phyloP scores from a whole-genome alignment of 1,140 invertebrate genomes.

The Nephila pilipes region DNA sequence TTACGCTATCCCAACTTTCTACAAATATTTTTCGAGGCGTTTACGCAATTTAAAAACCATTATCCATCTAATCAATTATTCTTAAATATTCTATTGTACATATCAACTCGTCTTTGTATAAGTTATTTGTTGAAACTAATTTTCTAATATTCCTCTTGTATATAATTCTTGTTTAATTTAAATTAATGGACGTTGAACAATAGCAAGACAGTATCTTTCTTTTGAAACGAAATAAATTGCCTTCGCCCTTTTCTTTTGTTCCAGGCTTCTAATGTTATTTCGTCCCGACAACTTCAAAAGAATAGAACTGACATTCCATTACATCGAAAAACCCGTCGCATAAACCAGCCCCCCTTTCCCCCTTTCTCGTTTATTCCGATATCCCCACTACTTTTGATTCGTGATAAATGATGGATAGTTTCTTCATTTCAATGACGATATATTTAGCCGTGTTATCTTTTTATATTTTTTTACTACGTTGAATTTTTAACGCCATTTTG shows the following conservation, averaged over 20 bases:
- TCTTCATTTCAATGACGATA: constrained; percentile 46
- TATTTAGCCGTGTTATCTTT: constrained; percentile 26
- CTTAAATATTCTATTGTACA: neutral
- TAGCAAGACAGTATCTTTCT: neutral
- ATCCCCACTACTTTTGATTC: neutral
- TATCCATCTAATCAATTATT: neutral
- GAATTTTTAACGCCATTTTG: constrained; percentile 32
- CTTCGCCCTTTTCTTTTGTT: constrained; percentile 15
- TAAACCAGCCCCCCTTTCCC: neutral
- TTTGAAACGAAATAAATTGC: constrained; percentile 23
- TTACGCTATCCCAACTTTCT: too few species aligned
- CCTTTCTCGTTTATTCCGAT: neutral
- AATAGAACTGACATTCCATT: constrained; percentile 26
- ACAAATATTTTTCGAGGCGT: too few species aligned
- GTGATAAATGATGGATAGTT: constrained; percentile 35
- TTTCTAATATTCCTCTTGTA: neutral
- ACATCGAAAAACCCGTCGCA: constrained; percentile 3
- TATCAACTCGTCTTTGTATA: too few species aligned
- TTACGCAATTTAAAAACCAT: too few species aligned
- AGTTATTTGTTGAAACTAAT: constrained; percentile 15
- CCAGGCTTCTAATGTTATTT: neutral
- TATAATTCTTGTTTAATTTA: constrained; percentile 8
- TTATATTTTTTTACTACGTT: neutral
- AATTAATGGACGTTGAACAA: constrained; percentile 23
- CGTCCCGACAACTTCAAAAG: neutral